Conservation (phyloP, 2,797 vertebrate species). For the Scomberomorus guttatus region DNA sequence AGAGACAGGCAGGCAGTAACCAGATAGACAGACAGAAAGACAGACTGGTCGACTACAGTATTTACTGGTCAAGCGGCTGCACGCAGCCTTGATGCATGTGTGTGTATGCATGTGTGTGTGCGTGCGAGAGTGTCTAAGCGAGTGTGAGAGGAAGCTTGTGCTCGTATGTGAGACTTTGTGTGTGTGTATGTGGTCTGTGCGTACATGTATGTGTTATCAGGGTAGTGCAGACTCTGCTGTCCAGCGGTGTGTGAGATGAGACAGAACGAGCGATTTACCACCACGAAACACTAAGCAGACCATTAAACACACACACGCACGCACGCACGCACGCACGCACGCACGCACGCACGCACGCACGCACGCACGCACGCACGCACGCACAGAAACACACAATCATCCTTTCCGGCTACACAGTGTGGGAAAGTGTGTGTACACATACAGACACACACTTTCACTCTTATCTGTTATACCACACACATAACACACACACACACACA, state of each 20-base stretch:
- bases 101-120: slow-evolving; percentile 6
- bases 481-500: slow-evolving; percentile 15
- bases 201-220: slow-evolving; percentile 75
- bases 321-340: slow-evolving; percentile 26
- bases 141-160: slow-evolving; percentile 29
- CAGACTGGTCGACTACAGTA: slow-evolving; percentile 43
- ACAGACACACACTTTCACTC: slow-evolving; percentile 44
- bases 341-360: slow-evolving; percentile 18
- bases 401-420: slow-evolving; percentile 29
- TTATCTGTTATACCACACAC: slow-evolving; percentile 59
- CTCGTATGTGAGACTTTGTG: slow-evolving; percentile 24
- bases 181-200: slow-evolving; percentile 34
- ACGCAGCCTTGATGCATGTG: slow-evolving; percentile 7
- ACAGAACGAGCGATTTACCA: slow-evolving; percentile 72
- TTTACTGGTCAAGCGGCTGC: slow-evolving; percentile 53
- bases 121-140: slow-evolving; percentile 8
- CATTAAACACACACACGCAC: slow-evolving; percentile 55
- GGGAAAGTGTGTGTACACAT: neutral
- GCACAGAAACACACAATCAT: neutral
- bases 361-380: slow-evolving; percentile 15
- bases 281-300: slow-evolving; percentile 73
- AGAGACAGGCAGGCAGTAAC: slow-evolving; percentile 29
- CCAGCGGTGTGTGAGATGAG: slow-evolving; percentile 76
- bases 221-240: slow-evolving; percentile 74
- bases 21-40: slow-evolving; percentile 40